phyloP scores from a whole-genome alignment of 2,888 invertebrate species.

The Onchidella celtica region DNA sequence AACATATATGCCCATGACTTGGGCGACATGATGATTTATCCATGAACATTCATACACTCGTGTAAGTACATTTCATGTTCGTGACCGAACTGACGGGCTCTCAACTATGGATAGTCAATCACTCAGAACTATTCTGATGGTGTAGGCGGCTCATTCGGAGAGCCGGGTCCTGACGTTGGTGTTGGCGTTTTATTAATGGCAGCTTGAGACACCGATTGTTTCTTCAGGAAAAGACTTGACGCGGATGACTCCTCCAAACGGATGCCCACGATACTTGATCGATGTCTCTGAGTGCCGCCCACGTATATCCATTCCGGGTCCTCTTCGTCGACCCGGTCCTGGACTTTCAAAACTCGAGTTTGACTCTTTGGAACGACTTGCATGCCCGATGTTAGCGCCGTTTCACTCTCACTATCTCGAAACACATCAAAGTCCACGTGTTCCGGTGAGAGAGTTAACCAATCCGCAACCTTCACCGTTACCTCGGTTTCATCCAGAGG shows the following conservation, averaged over 20 bases:
- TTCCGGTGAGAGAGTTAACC: not conserved
- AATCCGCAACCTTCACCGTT: slow-evolving; percentile 4
- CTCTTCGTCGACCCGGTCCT: not conserved
- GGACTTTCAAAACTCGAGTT: not conserved
- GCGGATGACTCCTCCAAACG: not conserved
- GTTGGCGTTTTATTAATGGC: too few species aligned
- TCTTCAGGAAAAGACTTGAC: not conserved
- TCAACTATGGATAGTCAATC: too few species aligned
- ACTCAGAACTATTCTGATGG: not conserved
- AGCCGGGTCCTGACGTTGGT: too few species aligned
- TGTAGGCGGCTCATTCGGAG: not conserved
- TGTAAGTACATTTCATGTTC: too few species aligned
- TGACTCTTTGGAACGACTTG: too few species aligned
- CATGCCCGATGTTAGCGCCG: not conserved
- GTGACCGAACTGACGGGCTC: too few species aligned
- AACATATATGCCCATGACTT: too few species aligned
- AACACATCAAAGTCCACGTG: not conserved
- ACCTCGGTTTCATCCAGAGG: slow-evolving; percentile 12
- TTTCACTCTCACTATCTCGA: not conserved
- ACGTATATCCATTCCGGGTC: slow-evolving; percentile 22
- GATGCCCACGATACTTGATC: not conserved
- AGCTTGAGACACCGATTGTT: too few species aligned
- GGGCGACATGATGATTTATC: too few species aligned
- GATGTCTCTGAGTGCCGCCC: not conserved
- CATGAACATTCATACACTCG: too few species aligned